Evolutionary conservation across 2,113 vertebrate genomes (phyloP).

Genomic region (Phaetusa simplex): DNA sequence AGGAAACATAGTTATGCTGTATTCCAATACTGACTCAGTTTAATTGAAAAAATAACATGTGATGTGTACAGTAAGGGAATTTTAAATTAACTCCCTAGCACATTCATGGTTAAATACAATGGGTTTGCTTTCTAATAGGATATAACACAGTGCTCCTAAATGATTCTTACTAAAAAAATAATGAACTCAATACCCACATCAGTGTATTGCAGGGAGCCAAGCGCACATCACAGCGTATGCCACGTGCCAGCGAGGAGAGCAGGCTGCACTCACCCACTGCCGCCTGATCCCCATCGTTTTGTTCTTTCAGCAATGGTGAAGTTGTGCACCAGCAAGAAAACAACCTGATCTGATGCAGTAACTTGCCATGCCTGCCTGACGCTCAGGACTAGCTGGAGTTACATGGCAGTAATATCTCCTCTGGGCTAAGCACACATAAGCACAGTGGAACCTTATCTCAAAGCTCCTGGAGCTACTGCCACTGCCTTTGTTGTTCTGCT

Average conservation of each 20-base stretch:
- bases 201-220: not conserved
- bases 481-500: not conserved
- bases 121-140: not conserved
- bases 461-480: not conserved
- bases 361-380: not conserved
- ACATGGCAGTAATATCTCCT: not conserved
- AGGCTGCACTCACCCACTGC: not conserved
- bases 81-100: constrained; percentile 25
- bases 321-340: not conserved
- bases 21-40: constrained; percentile 8
- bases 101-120: not conserved
- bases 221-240: not conserved
- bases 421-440: not conserved
- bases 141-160: not conserved
- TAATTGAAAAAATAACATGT: constrained; percentile 46
- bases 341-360: not conserved
- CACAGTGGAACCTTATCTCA: not conserved
- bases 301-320: not conserved
- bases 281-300: not conserved
- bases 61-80: constrained; percentile 22
- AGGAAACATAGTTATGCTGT: not conserved
- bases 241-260: not conserved
- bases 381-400: not conserved
- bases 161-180: not conserved
- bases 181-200: not conserved